Conservation (phyloP, 2,113 vertebrate genomes). For the Macroglossus sobrinus region DNA sequence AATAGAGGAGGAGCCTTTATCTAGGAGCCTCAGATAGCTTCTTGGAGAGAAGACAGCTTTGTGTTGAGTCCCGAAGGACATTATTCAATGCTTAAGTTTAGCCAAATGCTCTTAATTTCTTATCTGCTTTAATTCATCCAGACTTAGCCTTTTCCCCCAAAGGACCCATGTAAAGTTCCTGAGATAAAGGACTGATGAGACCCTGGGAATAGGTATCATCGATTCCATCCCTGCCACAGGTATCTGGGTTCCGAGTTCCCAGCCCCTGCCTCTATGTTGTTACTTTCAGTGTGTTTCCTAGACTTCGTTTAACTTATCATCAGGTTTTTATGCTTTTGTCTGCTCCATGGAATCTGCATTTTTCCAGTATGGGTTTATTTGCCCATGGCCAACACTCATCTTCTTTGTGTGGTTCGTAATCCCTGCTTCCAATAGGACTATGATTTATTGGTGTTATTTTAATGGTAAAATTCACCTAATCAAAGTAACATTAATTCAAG, state of each 20-base stretch:
- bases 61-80: neutral
- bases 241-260: neutral
- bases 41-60: neutral
- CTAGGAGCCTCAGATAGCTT: neutral
- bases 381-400: neutral
- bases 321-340: neutral
- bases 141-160: neutral
- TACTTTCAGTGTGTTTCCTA: neutral
- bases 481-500: neutral
- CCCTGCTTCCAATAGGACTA: neutral
- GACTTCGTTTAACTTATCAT: neutral
- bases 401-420: neutral
- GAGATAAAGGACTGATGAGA: neutral
- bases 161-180: neutral
- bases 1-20: neutral
- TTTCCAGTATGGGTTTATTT: neutral
- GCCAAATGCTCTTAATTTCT: neutral
- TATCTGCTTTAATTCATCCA: neutral
- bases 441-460: neutral
- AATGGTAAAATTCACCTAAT: neutral
- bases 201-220: fast-evolving
- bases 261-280: neutral
- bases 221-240: neutral
- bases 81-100: neutral
- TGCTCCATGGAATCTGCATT: neutral